Base-by-base conservation (phyloP, 2,113 vertebrate genomes). In the Entomyzon cyanotis region DNA sequence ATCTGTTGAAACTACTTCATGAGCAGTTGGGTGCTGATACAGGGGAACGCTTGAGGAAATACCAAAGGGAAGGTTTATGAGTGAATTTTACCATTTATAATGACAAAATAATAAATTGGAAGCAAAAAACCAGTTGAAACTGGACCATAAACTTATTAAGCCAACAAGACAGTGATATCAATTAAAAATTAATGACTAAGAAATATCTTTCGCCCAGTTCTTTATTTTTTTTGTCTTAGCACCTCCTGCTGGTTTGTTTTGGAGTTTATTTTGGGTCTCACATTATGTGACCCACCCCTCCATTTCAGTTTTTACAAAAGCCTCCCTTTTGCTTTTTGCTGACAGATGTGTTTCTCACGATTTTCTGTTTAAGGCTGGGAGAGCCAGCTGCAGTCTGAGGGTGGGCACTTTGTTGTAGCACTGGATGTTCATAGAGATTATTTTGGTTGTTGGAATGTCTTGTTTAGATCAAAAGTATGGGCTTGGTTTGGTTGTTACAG, bases 231-330 rank as follows among this genome's bases (percentile, higher is more conserved):
- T 68, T 28, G 10, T 68, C 33, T 55, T 62, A 69, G 12, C 8
- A 0, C 18, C 63, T 52, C 6, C 76, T 79, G 14, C 13, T 19
- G 33, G 15, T 68, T 59, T 46, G 14, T 30, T 35, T 49, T 28
- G 27, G 8, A 12, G 0, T 19, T 73, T 60, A 49, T 22, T 9
- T 71, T 39, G 19, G 0, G 12, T 80, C 9, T 28, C 31, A 24
- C 7, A 15, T 50, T 63, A 42, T 8, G 6, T 52, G 4, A 60
- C 21, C 3, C 2, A 47, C 7, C 9, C 4, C 10, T 60, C 44
- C 22, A 41, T 65, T 47, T 84, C 18, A 23, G 22, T 50, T 78
- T 76, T 65, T n/a, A 70, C 56, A 59, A 79, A 77, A 77, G 2
- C 8, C 6, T 77, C 79, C 28, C 16, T 15, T 90, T 67, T 55